A percentile compares a stretch with the other conserved stretches of the same genome.
These are phyloP conservation scores for Amniataba percoides DNA, from an alignment of 2,797 vertebrate genomes.

Conservation along the genomic window DNA sequence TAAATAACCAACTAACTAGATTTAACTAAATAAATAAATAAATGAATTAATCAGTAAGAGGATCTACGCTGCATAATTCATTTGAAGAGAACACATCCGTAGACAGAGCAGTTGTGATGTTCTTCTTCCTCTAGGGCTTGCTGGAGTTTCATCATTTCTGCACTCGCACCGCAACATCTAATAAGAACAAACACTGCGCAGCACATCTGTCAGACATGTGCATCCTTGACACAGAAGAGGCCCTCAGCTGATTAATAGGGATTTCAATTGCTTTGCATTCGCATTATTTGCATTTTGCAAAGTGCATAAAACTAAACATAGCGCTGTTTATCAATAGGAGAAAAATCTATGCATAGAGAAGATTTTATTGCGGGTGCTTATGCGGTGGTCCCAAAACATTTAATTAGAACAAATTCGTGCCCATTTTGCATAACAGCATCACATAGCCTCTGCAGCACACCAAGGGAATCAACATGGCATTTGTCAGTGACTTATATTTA, in stretches of 20 bases:
- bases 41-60: constrained; percentile 57
- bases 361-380: constrained; percentile 25
- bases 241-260: constrained; percentile 48
- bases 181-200: constrained; percentile 65
- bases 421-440: constrained; percentile 2
- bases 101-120: constrained; percentile 55
- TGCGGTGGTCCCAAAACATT: constrained; percentile 6
- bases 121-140: constrained; percentile 59
- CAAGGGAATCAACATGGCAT: constrained; percentile 22
- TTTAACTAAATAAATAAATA: constrained; percentile 58
- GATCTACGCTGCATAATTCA: constrained; percentile 72
- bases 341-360: constrained; percentile 18
- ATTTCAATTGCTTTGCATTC: constrained; percentile 57
- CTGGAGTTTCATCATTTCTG: constrained; percentile 67
- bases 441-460: constrained; percentile 11
- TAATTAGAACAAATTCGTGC: constrained; percentile 16
- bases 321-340: constrained; percentile 41
- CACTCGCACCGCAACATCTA: constrained; percentile 45
- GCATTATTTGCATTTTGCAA: constrained; percentile 43
- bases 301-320: constrained; percentile 41
- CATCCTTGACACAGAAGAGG: constrained; percentile 38
- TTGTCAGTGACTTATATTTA: constrained; percentile 50
- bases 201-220: constrained; percentile 61
- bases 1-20: constrained; percentile 48
- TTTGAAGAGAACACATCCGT: constrained; percentile 63